A percentile compares a stretch with the other conserved stretches of the same genome.
These are phyloP conservation scores for Monopterus albus DNA, from an alignment of 2,113 vertebrate genomes.

Conservation along the genomic window DNA sequence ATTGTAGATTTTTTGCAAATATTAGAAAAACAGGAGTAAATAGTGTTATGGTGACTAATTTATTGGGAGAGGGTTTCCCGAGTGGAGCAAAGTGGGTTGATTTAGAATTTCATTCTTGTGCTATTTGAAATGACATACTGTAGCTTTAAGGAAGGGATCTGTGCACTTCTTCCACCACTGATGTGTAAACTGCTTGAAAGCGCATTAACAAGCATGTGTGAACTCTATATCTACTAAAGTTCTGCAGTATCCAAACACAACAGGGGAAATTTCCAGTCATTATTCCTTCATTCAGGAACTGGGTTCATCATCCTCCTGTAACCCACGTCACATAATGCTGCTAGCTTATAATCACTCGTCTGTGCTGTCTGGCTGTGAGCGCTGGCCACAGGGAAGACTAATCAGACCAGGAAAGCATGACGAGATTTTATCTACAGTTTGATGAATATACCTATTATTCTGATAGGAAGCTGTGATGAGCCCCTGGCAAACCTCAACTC, in stretches of 20 bases:
- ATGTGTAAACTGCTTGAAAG: too few species aligned
- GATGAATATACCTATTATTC: conserved; percentile 67
- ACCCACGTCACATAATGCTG: too few species aligned
- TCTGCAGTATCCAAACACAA: neutral
- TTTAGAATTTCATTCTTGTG: too few species aligned
- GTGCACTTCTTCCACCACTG: too few species aligned
- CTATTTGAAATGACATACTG: too few species aligned
- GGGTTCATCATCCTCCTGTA: neutral
- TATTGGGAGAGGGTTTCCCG: too few species aligned
- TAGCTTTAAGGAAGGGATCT: too few species aligned
- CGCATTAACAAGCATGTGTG: too few species aligned
- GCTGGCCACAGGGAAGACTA: conserved; percentile 19
- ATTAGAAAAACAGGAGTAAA: too few species aligned
- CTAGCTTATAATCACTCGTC: conserved; percentile 12
- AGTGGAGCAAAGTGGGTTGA: too few species aligned
- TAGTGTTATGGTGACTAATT: too few species aligned
- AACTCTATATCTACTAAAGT: neutral
- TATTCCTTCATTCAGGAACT: neutral
- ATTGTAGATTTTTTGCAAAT: neutral
- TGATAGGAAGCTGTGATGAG: conserved; percentile 65
- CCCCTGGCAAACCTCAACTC: conserved; percentile 11
- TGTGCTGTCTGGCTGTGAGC: neutral
- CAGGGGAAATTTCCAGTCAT: neutral
- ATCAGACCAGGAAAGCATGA: conserved; percentile 67
- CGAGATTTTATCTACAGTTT: conserved; percentile 64